Conservation (phyloP, 1,140 invertebrate genomes). For the Nasonia longicornis region DNA sequence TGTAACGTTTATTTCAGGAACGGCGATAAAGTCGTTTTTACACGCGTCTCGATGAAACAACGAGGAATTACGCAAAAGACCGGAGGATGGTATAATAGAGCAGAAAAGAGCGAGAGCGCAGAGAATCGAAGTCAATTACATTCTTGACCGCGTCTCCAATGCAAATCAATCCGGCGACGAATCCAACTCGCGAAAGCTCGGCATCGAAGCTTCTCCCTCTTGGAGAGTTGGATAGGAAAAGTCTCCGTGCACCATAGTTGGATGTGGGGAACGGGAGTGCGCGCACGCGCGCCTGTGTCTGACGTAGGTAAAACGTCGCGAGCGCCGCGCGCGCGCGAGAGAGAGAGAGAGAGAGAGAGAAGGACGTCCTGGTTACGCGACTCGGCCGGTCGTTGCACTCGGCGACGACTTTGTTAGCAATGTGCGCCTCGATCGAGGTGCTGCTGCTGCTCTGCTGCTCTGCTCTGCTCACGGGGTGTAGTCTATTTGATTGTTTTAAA, state of each 20-base stretch:
- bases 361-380: constrained; percentile 48
- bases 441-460: not conserved
- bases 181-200: too few species aligned
- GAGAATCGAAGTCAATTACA: not conserved
- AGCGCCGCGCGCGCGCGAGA: constrained; percentile 3
- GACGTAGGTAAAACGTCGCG: constrained; percentile 24
- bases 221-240: not conserved
- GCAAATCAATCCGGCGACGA: too few species aligned
- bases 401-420: constrained; percentile 29
- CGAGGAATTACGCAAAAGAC: too few species aligned
- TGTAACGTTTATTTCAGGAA: too few species aligned
- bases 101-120: too few species aligned
- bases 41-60: too few species aligned
- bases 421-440: not conserved
- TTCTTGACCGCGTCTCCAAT: not conserved
- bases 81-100: too few species aligned
- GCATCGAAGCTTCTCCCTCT: not conserved
- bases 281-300: not conserved
- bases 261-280: not conserved
- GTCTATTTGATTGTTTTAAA: not conserved
- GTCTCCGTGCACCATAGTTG: not conserved
- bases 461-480: not conserved
- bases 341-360: constrained; percentile 23
- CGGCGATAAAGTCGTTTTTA: too few species aligned
- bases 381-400: constrained; percentile 44